Percentiles rank a stretch among this genome's conserved stretches.
phyloP scores from a whole-genome alignment of 2,113 vertebrate genomes.

The Melanocharis versteri region DNA sequence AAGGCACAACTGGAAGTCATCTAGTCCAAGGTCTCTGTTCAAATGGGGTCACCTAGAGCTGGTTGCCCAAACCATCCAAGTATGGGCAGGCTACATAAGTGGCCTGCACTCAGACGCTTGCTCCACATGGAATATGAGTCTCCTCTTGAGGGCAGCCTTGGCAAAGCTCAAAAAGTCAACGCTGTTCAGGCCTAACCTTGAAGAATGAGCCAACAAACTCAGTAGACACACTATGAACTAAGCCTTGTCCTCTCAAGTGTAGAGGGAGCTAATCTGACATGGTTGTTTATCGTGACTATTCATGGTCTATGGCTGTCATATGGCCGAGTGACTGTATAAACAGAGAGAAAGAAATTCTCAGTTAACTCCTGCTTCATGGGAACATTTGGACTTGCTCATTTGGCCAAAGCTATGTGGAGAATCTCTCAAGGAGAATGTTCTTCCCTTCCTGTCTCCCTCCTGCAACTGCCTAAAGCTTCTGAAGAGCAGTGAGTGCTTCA shows the following conservation, averaged over 20 bases:
- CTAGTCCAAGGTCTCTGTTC: neutral
- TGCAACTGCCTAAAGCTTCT: neutral
- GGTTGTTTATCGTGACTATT: neutral
- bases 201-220: neutral
- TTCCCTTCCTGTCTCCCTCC: neutral
- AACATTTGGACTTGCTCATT: neutral
- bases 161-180: neutral
- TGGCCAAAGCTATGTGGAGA: neutral
- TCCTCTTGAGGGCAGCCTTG: neutral
- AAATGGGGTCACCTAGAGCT: neutral
- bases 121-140: neutral
- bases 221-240: neutral
- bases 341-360: neutral
- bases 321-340: no score
- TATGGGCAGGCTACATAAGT: neutral
- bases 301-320: neutral
- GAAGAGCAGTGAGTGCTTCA: neutral
- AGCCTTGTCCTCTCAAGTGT: neutral
- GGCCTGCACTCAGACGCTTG: neutral
- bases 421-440: neutral
- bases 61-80: neutral
- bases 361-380: neutral
- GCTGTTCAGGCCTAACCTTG: neutral
- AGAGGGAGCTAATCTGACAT: neutral
- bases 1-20: neutral